These are phyloP conservation scores for Macrophya annulata DNA, from an alignment of 2,888 invertebrate genomes.

Conservation along the genomic window DNA sequence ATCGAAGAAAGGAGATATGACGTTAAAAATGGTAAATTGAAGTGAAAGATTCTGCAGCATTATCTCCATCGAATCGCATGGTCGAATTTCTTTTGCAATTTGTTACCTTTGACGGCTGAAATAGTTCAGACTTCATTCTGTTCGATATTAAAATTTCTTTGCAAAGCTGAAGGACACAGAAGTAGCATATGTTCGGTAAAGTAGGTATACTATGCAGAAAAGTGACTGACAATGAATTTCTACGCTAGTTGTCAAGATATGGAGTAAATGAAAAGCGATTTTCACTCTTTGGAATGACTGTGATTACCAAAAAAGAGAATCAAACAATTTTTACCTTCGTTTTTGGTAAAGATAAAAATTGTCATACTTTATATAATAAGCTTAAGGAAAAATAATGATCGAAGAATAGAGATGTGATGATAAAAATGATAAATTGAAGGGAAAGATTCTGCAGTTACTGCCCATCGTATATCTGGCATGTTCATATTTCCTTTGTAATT, in stretches of 20 bases:
- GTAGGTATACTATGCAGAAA: too few relatives aligned
- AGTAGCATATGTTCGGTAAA: background rate
- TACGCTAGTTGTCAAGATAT: too few relatives aligned
- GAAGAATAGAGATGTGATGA: background rate
- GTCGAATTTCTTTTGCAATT: conserved; percentile 10
- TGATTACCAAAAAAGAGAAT: too few relatives aligned
- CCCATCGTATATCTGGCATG: background rate
- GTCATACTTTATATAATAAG: too few relatives aligned
- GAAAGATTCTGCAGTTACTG: background rate
- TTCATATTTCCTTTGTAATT: background rate
- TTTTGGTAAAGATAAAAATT: too few relatives aligned
- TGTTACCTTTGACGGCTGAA: background rate
- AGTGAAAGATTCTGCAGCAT: background rate
- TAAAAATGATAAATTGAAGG: background rate
- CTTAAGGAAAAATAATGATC: background rate
- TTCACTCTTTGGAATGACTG: too few relatives aligned
- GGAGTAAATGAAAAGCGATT: too few relatives aligned
- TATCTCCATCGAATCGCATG: background rate
- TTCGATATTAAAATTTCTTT: background rate
- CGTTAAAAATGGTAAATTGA: background rate
- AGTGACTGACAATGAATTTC: too few relatives aligned
- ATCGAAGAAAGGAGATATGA: background rate
- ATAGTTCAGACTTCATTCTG: conserved; percentile 17
- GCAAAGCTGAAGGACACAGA: background rate
- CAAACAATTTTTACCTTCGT: too few relatives aligned